Base-by-base conservation (phyloP, 2,113 vertebrate species). In the Boleophthalmus pectinirostris region DNA sequence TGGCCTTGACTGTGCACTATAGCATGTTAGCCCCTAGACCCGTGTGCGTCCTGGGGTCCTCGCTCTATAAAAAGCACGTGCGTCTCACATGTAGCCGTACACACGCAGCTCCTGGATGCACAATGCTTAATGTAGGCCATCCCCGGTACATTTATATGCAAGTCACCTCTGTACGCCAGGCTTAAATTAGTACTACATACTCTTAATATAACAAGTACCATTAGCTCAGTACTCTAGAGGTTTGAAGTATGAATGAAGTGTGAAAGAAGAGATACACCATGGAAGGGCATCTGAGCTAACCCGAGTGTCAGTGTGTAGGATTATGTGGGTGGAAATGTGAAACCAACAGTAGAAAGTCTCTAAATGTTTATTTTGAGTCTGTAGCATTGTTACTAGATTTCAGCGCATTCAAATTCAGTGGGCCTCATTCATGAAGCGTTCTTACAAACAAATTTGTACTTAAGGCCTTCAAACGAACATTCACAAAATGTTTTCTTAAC, bases 21-120 rank as follows among this genome's bases (percentile, higher is more conserved):
- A 33, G 69, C 10, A 10, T 43, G 38, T 10, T 9, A 43, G 16
- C 11, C 63, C 38, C 10, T 49, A 46, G n/a, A 73, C 67, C 64
- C 69, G 54, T 74, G 43, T 69, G 74, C 54, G 75, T 54, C 74
- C 72, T 58, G 77, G 81, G 88, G 66, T 79, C 71, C 77, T 79
- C 84, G 80, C 21, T 35, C 75, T 60, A 78, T 76, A 77, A 77
- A 64, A 77, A 78, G 79, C 80, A 79, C 68, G 66, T 58, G 61
- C 88, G 84, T 88, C 79, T 88, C 83, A 87, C 0, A 38, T 57
- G 75, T 79, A 77, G 69, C 77, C 61, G 57, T 61, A 76, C 73
- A 79, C 72, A 79, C 20, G 18, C 87, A 85, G 74, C 84, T 71
- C 61, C 56, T 18, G 90, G 84, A 90, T 79, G 90, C 88, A 91